Base-by-base conservation (phyloP, 2,797 vertebrate species). In the Spizella passerina region DNA sequence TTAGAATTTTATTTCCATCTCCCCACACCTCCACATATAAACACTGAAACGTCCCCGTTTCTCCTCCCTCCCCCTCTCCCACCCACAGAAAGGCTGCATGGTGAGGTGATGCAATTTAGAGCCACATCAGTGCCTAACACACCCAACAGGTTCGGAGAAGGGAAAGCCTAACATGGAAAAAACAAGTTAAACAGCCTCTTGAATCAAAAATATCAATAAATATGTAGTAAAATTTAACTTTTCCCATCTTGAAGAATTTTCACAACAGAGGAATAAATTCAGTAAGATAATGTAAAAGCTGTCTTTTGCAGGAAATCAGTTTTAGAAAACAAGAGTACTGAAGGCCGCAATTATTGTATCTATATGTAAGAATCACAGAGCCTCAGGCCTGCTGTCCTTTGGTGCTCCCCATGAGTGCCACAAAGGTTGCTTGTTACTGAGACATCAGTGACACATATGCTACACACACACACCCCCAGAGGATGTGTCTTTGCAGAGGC, bases 1-100 rank as follows among this genome's bases (percentile, higher is more conserved):
- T 91, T 46, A 60, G 22, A 38, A 22, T 94, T 96, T 97, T 93
- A 97, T 97, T 97, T 94, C 88, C 93, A 90, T 92, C 59, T 90
- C 56, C 93, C 91, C 90, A 83, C 60, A 83, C 75, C 90, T 93
- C 85, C 91, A 92, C 14, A 10, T 81, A 96, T 92, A 84, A 97
- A 96, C 75, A 82, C 5, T 38, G 86, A 94, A 41, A 52, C 75
- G 68, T 90, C 78, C 78, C 44, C 3, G 1, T 26, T 89, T 77
- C 72, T 83, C 29, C 4, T 39, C 56, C 80, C 59, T 63, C 27
- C 49, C 43, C 20, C 7, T 32, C 53, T 64, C 83, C 73, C 52
- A 65, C 64, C 46, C 80, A 82, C 72, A 78, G 66, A 85, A 88
- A 73, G 32, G 59, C 21, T 86, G 81, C 63, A 75, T 41, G 85